These are phyloP conservation scores for Diadophis punctatus DNA, from an alignment of 2,113 vertebrate genomes.

Conservation along the genomic window DNA sequence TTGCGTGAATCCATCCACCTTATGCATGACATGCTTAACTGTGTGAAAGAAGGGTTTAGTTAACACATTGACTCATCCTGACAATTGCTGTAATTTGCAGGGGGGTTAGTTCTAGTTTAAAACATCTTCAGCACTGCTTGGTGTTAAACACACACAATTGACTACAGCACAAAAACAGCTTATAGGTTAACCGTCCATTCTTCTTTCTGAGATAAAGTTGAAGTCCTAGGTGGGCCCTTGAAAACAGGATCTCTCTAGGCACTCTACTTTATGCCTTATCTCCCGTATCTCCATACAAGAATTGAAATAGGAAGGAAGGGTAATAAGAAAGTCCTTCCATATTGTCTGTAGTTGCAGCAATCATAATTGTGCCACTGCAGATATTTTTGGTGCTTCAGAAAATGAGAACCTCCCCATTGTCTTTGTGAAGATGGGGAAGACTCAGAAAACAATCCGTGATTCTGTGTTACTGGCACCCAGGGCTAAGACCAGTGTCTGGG, in stretches of 20 bases:
- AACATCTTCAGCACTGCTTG: background rate
- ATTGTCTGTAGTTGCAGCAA: no score
- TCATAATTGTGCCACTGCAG: no score
- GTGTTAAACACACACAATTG: background rate
- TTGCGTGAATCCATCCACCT: background rate
- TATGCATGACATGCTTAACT: background rate
- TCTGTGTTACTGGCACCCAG: background rate
- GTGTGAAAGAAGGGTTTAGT: no score
- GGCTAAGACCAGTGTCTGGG: background rate
- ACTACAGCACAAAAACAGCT: background rate
- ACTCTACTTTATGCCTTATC: background rate
- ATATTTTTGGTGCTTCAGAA: no score
- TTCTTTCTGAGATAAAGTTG: background rate
- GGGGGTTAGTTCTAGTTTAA: background rate
- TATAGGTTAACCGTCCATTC: background rate
- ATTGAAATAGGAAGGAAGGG: background rate
- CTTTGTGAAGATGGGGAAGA: background rate
- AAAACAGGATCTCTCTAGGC: background rate
- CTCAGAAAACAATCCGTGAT: background rate
- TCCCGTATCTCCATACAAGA: no score
- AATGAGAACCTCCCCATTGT: no score
- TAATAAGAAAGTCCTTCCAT: no score
- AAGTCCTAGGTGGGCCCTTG: background rate
- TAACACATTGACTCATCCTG: background rate
- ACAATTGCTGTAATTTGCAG: background rate